phyloP scores from a whole-genome alignment of 92 coral and sea anemone genomes.

The Virgularia gustaviana region DNA sequence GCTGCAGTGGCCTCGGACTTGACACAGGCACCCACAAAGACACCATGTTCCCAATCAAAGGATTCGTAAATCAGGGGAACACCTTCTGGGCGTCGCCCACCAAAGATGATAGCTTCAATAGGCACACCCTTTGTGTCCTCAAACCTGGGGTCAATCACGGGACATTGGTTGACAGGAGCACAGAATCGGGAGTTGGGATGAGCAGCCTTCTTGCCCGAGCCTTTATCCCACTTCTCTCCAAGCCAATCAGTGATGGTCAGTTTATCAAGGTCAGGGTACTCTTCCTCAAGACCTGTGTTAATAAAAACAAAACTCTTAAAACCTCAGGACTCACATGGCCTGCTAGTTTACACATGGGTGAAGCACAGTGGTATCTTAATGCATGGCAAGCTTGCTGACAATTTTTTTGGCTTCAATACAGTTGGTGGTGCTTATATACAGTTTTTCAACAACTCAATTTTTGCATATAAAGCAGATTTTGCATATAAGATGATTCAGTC shows the following conservation, averaged over 20 bases:
- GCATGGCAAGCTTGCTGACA: too few relatives aligned
- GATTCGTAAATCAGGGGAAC: conserved; percentile 87
- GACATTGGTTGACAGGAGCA: conserved; percentile 90
- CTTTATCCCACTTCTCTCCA: conserved; percentile 66
- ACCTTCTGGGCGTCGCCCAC: conserved; percentile 93
- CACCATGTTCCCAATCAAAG: conserved; percentile 95
- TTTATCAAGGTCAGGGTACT: conserved; percentile 25
- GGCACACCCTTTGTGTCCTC: conserved; percentile 93
- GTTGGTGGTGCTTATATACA: too few relatives aligned
- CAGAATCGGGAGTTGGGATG: conserved; percentile 96
- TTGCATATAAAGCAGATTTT: too few relatives aligned
- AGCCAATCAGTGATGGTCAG: conserved; percentile 79
- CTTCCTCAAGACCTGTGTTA: conserved; percentile 25
- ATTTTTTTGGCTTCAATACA: too few relatives aligned
- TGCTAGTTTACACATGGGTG: too few relatives aligned
- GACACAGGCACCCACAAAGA: conserved; percentile 84
- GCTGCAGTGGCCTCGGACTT: conserved; percentile 95
- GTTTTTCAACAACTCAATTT: too few relatives aligned
- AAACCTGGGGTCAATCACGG: conserved; percentile 97
- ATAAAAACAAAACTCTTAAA: too few relatives aligned
- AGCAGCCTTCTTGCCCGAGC: conserved; percentile 62
- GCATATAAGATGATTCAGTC: too few relatives aligned
- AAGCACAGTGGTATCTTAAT: too few relatives aligned
- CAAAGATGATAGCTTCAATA: conserved; percentile 87
- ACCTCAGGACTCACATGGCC: too few relatives aligned